Base-by-base conservation (phyloP, 1,140 invertebrate species). In the Pogonomyrmex barbatus region DNA sequence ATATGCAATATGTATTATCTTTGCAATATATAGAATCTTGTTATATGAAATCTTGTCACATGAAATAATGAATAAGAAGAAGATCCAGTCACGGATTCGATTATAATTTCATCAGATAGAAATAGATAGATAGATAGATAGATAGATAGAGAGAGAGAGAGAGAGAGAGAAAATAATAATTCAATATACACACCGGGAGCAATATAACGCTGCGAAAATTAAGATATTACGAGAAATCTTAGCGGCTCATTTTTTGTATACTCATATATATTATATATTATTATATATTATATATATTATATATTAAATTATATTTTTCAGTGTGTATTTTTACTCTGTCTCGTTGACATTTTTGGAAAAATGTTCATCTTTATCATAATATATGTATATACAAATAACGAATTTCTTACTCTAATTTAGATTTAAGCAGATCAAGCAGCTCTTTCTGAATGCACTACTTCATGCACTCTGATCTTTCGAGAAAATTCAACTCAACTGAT, bases 291-390 rank as follows among this genome's bases (percentile, higher is more conserved):
- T 24, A 24, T 71, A 33, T 71, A 36, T 36, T 71, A 62, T 68
- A 54, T 54, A 81, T 81, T 81, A 81, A 81, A 81, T 81, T 81
- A 81, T 81, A 81, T 58, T 70, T 81, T 70, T 45, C 65, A 58
- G 65, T 56, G 78, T 81, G 78, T 81, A 81, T 81, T 81, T 81
- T 81, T 81, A 81, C 17, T 81, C 63, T 56, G 24, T 81, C 47
- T 56, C 24, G 77, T 70, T 70, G 65, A 81, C 65, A 78, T 45
- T 81, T 70, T 1, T 10, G 54, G n/a, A 10, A 70, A 10, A 56
- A 56, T 56, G n/a, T 78, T 36, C 1, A 45, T n/a, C 24, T 68
- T 42, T 54, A 68, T 42, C 24, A 70, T 5, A 6, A 71, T 67
- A 45, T 36, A 45, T 60, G 17, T 47, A 65, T 52, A 47, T 24